Percentiles rank a stretch among this genome's conserved stretches.
Conservation (phyloP, 2,113 vertebrate species). For the Theropithecus gelada region DNA sequence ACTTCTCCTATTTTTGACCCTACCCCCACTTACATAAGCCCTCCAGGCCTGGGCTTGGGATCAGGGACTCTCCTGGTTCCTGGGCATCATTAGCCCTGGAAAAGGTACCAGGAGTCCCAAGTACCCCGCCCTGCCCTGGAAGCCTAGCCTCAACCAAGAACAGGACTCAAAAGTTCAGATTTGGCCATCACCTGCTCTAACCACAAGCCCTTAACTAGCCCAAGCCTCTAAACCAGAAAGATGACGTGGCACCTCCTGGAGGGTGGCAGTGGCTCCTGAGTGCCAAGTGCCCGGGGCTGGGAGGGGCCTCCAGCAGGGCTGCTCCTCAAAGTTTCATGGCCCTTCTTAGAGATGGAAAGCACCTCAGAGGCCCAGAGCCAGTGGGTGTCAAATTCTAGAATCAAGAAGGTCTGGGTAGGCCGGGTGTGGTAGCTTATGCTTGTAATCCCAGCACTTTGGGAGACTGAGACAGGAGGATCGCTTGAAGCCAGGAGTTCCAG, state of each 20-base stretch:
- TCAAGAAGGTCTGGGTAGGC: background rate
- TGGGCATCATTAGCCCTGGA: background rate
- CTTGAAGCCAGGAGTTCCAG: too few relatives aligned
- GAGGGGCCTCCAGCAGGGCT: background rate
- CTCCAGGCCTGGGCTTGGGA: background rate
- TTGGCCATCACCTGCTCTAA: slow-evolving; percentile 46
- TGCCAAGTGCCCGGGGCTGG: background rate
- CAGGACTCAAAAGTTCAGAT: background rate
- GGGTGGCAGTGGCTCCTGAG: background rate
- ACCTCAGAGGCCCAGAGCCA: background rate
- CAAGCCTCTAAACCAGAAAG: slow-evolving; percentile 47
- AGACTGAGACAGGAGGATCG: too few relatives aligned
- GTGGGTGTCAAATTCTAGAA: background rate
- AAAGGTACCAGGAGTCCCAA: background rate
- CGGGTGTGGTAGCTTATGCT: too few relatives aligned
- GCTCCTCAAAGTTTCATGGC: background rate
- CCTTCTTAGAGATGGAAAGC: background rate
- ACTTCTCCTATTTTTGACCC: background rate
- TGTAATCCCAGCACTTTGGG: too few relatives aligned
- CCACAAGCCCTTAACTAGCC: background rate
- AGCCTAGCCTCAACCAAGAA: background rate
- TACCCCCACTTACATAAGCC: background rate
- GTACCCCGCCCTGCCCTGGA: background rate
- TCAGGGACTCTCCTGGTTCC: background rate
- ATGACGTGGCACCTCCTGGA: slow-evolving; percentile 3